A percentile compares a stretch with the other conserved stretches of the same genome.
These are phyloP conservation scores for Eretmochelys imbricata DNA, from an alignment of 2,113 vertebrate genomes.

Conservation along the genomic window DNA sequence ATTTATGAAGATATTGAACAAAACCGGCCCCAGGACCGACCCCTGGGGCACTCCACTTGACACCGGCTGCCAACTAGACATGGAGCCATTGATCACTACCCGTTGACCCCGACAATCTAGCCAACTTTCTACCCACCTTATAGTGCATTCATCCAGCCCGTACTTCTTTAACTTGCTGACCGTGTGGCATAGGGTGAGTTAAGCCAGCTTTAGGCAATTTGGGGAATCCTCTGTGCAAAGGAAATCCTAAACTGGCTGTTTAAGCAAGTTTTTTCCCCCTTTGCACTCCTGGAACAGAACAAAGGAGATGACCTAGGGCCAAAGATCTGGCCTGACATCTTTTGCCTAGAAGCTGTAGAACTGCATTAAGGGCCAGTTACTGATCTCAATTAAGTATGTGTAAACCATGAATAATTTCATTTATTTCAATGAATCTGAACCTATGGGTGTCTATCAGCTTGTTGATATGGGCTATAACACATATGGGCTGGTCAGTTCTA, in stretches of 20 bases:
- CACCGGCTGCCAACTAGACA: too few species aligned
- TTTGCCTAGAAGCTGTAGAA: not conserved
- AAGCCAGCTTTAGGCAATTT: not conserved
- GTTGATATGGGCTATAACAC: not conserved
- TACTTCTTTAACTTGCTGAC: too few species aligned
- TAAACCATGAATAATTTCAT: rapidly evolving
- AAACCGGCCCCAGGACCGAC: too few species aligned
- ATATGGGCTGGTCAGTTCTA: not conserved
- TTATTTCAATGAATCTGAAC: not conserved
- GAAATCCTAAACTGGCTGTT: not conserved
- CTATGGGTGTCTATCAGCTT: not conserved
- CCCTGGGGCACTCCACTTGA: too few species aligned
- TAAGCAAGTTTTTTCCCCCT: not conserved
- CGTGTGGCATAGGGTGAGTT: not conserved
- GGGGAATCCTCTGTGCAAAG: not conserved
- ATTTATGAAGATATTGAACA: too few species aligned
- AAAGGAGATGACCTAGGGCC: not conserved
- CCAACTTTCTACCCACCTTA: too few species aligned
- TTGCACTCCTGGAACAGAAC: not conserved
- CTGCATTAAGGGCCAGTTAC: not conserved
- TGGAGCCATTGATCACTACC: too few species aligned
- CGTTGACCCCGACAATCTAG: too few species aligned
- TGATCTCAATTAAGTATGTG: rapidly evolving
- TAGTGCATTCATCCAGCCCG: too few species aligned
- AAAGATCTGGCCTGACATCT: not conserved